Base-by-base conservation (phyloP, 2,888 invertebrate genomes). In the Orchestes rusci region DNA sequence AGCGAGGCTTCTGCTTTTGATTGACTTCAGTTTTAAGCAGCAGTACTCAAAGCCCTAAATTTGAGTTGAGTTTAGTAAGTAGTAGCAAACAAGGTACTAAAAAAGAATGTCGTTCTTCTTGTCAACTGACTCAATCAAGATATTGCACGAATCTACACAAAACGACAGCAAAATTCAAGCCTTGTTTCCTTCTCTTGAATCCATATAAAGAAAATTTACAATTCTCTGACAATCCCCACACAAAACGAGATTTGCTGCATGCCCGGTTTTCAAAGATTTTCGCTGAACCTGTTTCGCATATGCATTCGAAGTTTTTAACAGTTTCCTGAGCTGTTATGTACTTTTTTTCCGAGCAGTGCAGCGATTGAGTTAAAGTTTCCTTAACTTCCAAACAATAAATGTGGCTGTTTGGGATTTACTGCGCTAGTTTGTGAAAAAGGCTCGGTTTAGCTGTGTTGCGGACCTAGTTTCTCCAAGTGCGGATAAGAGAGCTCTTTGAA, bases 371-470 rank as follows among this genome's bases (percentile, higher is more conserved):
- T 33, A 16, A 33, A 33, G 18, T n/a, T 30, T 16, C 16, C 5
- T 4, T 33, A 33, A 33, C 33, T 33, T 33, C 18, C 16, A 33
- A 16, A 33, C 17, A 33, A 33, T 33, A 33, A 33, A 33, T 16
- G 33, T 33, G 27, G 27, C 27, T 23, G 27, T 10, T 23, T 23
- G 27, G n/a, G n/a, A n/a, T n/a, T n/a, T n/a, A n/a, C n/a, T n/a
- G n/a, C n/a, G n/a, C n/a, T n/a, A n/a, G n/a, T n/a, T n/a, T n/a
- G n/a, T n/a, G n/a, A n/a, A n/a, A n/a, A n/a, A n/a, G n/a, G n/a
- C n/a, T n/a, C n/a, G n/a, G n/a, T n/a, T n/a, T n/a, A n/a, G n/a
- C n/a, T n/a, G n/a, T n/a, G n/a, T n/a, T n/a, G n/a, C n/a, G n/a
- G n/a, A n/a, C n/a, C n/a, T n/a, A n/a, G n/a, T n/a, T n/a, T n/a